Evolutionary conservation across 2,888 invertebrate genomes (phyloP), one percentile per base, ranked within the genome.

Genomic region (Nymphalis polychloros): DNA sequence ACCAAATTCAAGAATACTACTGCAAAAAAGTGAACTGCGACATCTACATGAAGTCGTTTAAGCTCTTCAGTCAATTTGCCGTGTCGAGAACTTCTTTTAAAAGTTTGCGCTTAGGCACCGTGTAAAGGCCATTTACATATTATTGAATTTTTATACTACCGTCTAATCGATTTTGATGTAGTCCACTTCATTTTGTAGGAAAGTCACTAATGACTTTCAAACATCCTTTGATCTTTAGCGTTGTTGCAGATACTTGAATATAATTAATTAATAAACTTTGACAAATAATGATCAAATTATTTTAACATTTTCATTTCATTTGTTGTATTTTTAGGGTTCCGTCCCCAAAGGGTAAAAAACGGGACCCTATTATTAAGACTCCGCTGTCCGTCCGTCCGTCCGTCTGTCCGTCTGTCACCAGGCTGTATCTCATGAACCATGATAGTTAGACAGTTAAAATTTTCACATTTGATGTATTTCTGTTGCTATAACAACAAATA

Each of bases 61-160:
- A 83, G 81, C 81, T 79, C 77, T 81, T 82, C 83, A 84, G 86
- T 87, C 88, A 89, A 87, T 86, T 77, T 84, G 83, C 84, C 83
- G 78, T 82, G 83, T 82, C 82, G 86, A 85, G 83, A 85, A 84
- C 81, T 84, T 86, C 81, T 84, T 85, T 85, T 79, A 84, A 90
- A 91, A 88, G 84, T 89, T 89, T 80, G 70, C 82, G 83, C 81
- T 83, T 84, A 85, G 85, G 84, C 83, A 84, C 84, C 82, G 82
- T 81, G 84, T 81, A 82, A 73, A 79, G 73, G 78, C 79, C 84
- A 92, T 92, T 92, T 92, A 90, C 92, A 92, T 92, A 87, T 89
- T 92, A 92, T 92, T 92, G 92, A 90, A 88, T 92, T 90, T 90
- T 91, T 90, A 87, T 85, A 84, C 88, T 84, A 85, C 87, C 86